Evolutionary conservation across 2,888 invertebrate genomes (phyloP).

Genomic region (Mechanitis mazaeus): DNA sequence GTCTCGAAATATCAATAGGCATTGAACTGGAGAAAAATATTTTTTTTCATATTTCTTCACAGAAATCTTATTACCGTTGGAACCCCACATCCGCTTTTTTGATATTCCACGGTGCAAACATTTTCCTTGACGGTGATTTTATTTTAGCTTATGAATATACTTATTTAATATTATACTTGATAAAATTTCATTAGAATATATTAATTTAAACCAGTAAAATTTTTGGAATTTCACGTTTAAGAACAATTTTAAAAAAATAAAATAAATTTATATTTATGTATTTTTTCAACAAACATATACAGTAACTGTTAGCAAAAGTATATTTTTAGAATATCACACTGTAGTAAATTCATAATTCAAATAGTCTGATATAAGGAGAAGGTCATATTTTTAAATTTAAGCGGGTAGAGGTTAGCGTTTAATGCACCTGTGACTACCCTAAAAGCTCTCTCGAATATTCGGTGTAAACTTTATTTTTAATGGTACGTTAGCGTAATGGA

Average conservation of each 20-base stretch:
- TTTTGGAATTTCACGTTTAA: too few species aligned
- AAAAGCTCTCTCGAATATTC: conserved; percentile 66
- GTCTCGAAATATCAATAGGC: conserved; percentile 31
- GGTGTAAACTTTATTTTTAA: conserved; percentile 68
- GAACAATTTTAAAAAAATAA: too few species aligned
- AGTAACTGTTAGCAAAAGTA: neutral
- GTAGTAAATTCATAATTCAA: conserved; percentile 20
- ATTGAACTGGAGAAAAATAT: conserved; percentile 31
- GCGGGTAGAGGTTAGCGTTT: conserved; percentile 53
- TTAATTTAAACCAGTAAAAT: neutral
- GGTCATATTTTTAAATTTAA: conserved; percentile 63
- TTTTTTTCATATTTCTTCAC: conserved; percentile 31
- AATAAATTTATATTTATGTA: too few species aligned
- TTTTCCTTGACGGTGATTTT: conserved; percentile 17
- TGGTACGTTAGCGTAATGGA: conserved; percentile 69
- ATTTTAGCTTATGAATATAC: conserved; percentile 12
- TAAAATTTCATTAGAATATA: conserved; percentile 12
- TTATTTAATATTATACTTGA: neutral
- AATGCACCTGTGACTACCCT: conserved; percentile 70
- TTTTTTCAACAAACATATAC: neutral
- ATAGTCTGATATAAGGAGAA: conserved; percentile 33
- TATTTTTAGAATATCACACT: neutral
- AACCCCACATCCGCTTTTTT: conserved; percentile 18
- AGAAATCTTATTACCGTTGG: conserved; percentile 31
- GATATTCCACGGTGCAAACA: conserved; percentile 22